These are phyloP conservation scores for Cebuella pygmaea DNA, from an alignment of 2,797 vertebrate species.

Conservation along the genomic window DNA sequence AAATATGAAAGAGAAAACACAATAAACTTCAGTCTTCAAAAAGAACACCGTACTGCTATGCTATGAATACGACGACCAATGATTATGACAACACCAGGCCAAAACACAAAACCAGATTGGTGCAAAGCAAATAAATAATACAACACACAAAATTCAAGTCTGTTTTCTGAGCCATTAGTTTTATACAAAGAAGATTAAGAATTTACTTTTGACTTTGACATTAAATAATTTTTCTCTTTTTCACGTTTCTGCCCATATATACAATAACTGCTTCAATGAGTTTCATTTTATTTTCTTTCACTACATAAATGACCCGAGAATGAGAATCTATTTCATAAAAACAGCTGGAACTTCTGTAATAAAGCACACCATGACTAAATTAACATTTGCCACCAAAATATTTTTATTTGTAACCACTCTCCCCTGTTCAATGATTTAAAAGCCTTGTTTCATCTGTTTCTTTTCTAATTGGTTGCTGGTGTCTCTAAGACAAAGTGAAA, in stretches of 20 bases:
- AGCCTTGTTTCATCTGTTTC: neutral
- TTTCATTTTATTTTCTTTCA: constrained; percentile 41
- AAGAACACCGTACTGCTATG: constrained; percentile 11
- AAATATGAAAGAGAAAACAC: neutral
- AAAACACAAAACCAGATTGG: neutral
- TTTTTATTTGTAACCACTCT: neutral
- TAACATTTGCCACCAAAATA: constrained; percentile 19
- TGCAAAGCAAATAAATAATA: neutral
- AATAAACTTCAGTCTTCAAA: neutral
- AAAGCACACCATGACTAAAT: constrained; percentile 21
- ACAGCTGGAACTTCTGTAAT: neutral
- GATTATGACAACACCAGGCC: neutral
- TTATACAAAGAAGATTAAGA: constrained; percentile 12
- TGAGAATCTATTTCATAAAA: constrained; percentile 16
- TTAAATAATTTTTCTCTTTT: neutral
- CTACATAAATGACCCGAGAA: constrained; percentile 17
- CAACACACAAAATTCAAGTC: neutral
- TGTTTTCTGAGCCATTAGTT: constrained; percentile 30
- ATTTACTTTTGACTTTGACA: neutral
- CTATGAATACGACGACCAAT: neutral
- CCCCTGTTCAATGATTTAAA: neutral
- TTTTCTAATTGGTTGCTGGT: neutral
- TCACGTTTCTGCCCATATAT: neutral
- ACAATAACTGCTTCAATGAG: neutral
- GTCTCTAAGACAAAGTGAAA: neutral